Evolutionary conservation across 2,888 invertebrate genomes (phyloP).

Genomic region (Linnaemya vulpina): DNA sequence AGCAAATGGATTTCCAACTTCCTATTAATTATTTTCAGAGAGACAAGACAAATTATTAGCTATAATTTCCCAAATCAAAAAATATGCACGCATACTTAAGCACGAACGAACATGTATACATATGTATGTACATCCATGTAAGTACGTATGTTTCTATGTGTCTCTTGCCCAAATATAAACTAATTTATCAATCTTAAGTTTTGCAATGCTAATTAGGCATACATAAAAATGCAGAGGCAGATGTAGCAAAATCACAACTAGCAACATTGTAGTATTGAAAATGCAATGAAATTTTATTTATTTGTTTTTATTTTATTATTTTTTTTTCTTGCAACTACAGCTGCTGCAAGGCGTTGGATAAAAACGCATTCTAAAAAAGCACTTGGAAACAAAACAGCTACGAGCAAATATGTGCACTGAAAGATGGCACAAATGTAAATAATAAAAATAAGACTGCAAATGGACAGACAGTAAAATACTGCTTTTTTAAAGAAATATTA

Average conservation of each 20-base stretch:
- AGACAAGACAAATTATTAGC: too few species aligned
- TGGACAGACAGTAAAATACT: not conserved
- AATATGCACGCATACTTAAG: not conserved
- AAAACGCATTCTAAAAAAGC: constrained; percentile 51
- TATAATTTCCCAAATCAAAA: not conserved
- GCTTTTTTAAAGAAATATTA: constrained; percentile 12
- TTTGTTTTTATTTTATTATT: not conserved
- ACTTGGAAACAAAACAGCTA: constrained; percentile 41
- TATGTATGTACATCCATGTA: too few species aligned
- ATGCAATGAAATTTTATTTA: constrained; percentile 5
- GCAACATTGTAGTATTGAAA: constrained; percentile 45
- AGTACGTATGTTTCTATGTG: too few species aligned
- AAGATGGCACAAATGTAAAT: constrained; percentile 29
- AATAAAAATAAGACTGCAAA: constrained; percentile 1
- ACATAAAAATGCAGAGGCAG: constrained; percentile 12
- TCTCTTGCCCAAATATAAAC: constrained; percentile 38
- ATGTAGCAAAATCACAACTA: constrained; percentile 4
- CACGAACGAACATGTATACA: too few species aligned
- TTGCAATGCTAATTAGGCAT: constrained; percentile 51
- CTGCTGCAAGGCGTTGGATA: constrained; percentile 41
- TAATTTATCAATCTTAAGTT: constrained; percentile 38
- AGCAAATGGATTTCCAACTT: not conserved
- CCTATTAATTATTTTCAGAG: too few species aligned
- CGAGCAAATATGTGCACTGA: constrained; percentile 14
- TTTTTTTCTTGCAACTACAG: constrained; percentile 25